phyloP scores from a whole-genome alignment of 2,113 vertebrate species.

The Neodon shergylaensis region DNA sequence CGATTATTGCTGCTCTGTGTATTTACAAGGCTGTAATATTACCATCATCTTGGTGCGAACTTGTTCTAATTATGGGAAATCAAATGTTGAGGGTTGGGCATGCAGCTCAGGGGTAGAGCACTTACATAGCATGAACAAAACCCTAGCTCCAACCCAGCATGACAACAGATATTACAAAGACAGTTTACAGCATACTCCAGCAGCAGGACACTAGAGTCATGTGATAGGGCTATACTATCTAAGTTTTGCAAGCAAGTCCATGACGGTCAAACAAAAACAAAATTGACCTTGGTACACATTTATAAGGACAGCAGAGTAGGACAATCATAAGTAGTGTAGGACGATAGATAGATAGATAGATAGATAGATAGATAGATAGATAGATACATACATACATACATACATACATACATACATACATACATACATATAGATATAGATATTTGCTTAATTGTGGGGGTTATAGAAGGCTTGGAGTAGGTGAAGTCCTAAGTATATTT shows the following conservation, averaged over 20 bases:
- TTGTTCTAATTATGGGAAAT: not conserved
- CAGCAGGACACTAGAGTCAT: not conserved
- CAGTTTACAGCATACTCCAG: not conserved
- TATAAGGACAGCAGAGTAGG: not conserved
- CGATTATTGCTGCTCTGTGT: not conserved
- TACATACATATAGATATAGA: no score
- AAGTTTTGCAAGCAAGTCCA: not conserved
- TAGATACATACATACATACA: no score
- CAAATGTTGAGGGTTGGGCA: no score
- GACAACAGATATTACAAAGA: not conserved
- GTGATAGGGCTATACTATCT: not conserved
- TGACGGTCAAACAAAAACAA: not conserved
- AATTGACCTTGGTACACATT: not conserved
- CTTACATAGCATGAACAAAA: no score
- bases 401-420: no score
- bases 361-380: not conserved
- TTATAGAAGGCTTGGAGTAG: not conserved
- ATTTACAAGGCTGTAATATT: not conserved
- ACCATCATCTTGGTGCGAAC: not conserved
- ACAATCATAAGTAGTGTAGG: not conserved
- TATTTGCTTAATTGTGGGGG: not conserved
- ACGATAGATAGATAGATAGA: no score
- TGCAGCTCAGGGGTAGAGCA: no score
- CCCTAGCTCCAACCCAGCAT: not conserved
- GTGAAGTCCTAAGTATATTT: not conserved